Base-by-base conservation (phyloP, 2,888 invertebrate species). In the Petrophora chlorosata region DNA sequence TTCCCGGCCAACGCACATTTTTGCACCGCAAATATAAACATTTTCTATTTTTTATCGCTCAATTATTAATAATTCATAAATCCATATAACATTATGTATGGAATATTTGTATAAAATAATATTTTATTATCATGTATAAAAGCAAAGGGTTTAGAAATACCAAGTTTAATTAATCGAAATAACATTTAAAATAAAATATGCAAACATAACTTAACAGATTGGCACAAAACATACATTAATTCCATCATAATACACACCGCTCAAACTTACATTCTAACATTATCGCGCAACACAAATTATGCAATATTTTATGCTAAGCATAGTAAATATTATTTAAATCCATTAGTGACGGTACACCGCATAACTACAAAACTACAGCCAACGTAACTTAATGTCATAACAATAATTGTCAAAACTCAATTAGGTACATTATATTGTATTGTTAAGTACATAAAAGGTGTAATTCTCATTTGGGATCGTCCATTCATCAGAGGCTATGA, bases 1-100 rank as follows among this genome's bases (percentile, higher is more conserved):
- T 90, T 88, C 89, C 83, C 88, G 90, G 89, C 89, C 88, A 72
- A 84, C 88, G 89, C 89, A 89, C 68, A 52, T 47, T 76, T 78
- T 80, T 76, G 40, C 14, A n/a, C n/a, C n/a, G n/a, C n/a, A n/a
- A n/a, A n/a, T n/a, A n/a, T n/a, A n/a, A n/a, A n/a, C n/a, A n/a
- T 3, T 5, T 14, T 53, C 41, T 57, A 50, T 49, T 51, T 47
- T 36, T 25, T 17, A 19, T 2, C 4, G 19, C 1, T 4, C 4
- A 19, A 19, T 5, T 19, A 2, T 19, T 19, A 1, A 4, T 5
- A 5, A 19, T 19, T n/a, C 7, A 17, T 12, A 19, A 19, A 10
- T 10, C 10, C 7, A 2, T 16, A 15, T n/a, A 3, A 15, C n/a
- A n/a, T n/a, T n/a, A n/a, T n/a, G n/a, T n/a, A n/a, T n/a, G n/a